Conservation (phyloP, 1,140 invertebrate genomes). For the Zaprionus tsacasi region DNA sequence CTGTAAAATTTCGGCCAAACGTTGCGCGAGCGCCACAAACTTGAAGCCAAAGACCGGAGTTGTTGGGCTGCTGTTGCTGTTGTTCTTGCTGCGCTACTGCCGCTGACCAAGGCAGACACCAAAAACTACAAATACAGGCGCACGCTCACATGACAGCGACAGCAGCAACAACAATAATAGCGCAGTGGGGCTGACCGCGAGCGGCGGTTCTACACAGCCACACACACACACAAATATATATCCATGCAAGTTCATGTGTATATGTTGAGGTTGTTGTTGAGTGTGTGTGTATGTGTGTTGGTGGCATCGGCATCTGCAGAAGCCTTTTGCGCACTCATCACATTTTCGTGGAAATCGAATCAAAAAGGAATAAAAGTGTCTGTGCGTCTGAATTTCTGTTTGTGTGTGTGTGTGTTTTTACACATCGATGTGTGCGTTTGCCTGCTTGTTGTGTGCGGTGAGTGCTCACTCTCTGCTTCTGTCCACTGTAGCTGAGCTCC, state of each 20-base stretch:
- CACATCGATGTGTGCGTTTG: constrained; percentile 15
- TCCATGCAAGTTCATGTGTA: constrained; percentile 17
- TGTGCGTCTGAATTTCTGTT: constrained; percentile 25
- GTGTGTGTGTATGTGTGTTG: constrained; percentile 55
- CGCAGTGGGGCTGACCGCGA: constrained; percentile 53
- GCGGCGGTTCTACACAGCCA: constrained; percentile 42
- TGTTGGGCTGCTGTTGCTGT: constrained; percentile 29
- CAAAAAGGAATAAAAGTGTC: constrained; percentile 62
- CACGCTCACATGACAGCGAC: constrained; percentile 60
- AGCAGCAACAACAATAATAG: constrained; percentile 39
- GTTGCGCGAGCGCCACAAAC: constrained; percentile 51
- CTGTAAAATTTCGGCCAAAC: constrained; percentile 53
- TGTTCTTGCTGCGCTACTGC: constrained; percentile 23
- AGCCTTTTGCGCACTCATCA: constrained; percentile 82
- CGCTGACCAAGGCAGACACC: constrained; percentile 45
- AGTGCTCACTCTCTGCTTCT: constrained; percentile 30
- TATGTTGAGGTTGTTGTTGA: constrained; percentile 21
- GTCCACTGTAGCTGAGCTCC: constrained; percentile 18
- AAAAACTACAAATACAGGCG: constrained; percentile 51
- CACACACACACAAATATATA: constrained; percentile 42
- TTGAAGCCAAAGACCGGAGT: constrained; percentile 45
- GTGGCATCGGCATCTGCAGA: constrained; percentile 72
- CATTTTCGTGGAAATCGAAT: constrained; percentile 79
- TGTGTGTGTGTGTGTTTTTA: constrained; percentile 12
- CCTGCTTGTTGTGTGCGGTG: constrained; percentile 1